A percentile compares a stretch with the other conserved stretches of the same genome.
phyloP scores from a whole-genome alignment of 2,797 vertebrate species.

The Brachymystax lenok region DNA sequence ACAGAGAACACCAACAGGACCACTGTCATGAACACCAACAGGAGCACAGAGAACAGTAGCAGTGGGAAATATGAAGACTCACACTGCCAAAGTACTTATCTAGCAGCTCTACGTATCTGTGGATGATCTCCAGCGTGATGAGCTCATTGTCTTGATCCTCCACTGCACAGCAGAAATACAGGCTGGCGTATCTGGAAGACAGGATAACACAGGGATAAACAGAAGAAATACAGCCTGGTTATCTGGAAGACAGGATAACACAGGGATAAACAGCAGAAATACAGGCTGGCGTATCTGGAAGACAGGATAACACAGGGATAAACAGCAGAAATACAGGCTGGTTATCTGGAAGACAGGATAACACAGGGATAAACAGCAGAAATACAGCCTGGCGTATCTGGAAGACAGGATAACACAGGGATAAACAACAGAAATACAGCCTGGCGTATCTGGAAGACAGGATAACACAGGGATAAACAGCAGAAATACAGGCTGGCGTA shows the following conservation, averaged over 20 bases:
- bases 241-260: slow-evolving; percentile 27
- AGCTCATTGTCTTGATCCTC: slow-evolving; percentile 92
- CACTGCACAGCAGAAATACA: slow-evolving; percentile 93
- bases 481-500: slow-evolving; percentile 34
- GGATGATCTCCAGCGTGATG: slow-evolving; percentile 92
- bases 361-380: no score
- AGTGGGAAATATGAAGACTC: slow-evolving; percentile 60
- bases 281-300: slow-evolving; percentile 68
- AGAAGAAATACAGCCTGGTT: not conserved
- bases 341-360: no score
- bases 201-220: not conserved
- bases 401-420: no score
- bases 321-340: no score
- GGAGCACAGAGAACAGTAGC: no score
- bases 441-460: no score
- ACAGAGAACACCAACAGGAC: no score
- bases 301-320: no score
- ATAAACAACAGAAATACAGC: no score
- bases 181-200: slow-evolving; percentile 82
- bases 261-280: slow-evolving; percentile 79
- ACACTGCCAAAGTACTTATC: slow-evolving; percentile 95
- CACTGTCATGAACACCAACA: no score
- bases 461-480: no score
- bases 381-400: no score
- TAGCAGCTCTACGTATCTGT: slow-evolving; percentile 90